These are phyloP conservation scores for Ramphastos sulfuratus DNA, from an alignment of 2,113 vertebrate genomes.

Conservation along the genomic window DNA sequence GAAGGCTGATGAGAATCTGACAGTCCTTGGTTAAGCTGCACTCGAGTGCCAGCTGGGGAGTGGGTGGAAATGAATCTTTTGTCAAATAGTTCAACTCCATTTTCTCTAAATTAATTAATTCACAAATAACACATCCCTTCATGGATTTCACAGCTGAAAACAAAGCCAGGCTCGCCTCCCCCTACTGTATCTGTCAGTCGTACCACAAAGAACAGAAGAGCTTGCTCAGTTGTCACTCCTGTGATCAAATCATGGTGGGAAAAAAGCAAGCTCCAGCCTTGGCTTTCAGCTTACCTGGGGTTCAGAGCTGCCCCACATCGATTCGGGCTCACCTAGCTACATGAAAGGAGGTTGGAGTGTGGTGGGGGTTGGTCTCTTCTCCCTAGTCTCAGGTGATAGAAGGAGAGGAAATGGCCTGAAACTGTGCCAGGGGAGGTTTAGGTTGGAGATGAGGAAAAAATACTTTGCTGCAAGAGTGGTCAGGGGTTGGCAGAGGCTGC, in stretches of 20 bases:
- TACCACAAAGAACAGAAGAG: background rate
- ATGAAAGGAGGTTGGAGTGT: too few species aligned
- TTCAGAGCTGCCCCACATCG: background rate
- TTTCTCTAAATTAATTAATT: constrained; percentile 40
- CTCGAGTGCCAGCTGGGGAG: constrained; percentile 34
- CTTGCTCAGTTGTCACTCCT: background rate
- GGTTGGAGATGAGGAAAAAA: too few species aligned
- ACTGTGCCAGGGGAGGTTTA: too few species aligned
- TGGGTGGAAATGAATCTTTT: constrained; percentile 49
- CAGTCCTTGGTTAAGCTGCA: background rate
- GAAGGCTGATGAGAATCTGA: constrained; percentile 22
- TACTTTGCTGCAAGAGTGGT: too few species aligned
- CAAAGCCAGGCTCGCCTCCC: constrained; percentile 2
- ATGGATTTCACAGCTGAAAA: constrained; percentile 17
- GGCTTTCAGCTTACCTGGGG: background rate
- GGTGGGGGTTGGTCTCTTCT: too few species aligned
- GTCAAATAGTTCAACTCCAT: constrained; percentile 18
- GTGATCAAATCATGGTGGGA: background rate
- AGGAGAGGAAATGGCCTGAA: too few species aligned
- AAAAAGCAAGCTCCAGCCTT: background rate
- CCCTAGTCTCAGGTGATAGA: too few species aligned
- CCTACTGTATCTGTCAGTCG: background rate
- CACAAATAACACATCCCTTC: constrained; percentile 30
- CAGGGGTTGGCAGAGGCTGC: too few species aligned
- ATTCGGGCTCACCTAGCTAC: too few species aligned